Evolutionary conservation across 2,888 invertebrate species (phyloP).

Genomic region (Smittia aterrima): DNA sequence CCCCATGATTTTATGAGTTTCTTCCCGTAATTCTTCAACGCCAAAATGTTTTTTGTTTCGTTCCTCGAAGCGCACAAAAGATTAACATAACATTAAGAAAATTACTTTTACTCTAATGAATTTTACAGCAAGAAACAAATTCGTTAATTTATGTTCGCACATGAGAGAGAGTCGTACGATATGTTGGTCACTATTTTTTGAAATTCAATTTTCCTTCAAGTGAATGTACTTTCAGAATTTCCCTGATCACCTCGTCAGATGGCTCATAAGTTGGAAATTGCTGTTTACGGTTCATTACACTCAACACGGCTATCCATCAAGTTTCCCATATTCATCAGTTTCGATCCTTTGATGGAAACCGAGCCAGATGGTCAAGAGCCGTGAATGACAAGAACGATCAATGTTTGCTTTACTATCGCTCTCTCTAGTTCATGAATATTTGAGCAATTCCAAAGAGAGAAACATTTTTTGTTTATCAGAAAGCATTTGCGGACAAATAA

Average conservation of each 20-base stretch:
- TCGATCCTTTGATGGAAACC: neutral
- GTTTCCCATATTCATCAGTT: neutral
- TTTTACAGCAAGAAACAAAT: neutral
- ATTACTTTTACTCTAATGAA: neutral
- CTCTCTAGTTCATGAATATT: neutral
- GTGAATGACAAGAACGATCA: neutral
- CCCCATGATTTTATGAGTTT: neutral
- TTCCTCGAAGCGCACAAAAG: neutral
- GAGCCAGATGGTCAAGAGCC: neutral
- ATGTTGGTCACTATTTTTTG: neutral
- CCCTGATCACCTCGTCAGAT: neutral
- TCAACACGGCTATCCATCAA: neutral
- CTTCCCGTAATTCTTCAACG: neutral
- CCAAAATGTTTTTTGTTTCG: neutral
- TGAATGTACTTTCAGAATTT: too few relatives aligned
- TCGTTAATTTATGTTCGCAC: neutral
- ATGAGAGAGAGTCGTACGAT: too few relatives aligned
- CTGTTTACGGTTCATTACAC: neutral
- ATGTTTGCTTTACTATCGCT: neutral
- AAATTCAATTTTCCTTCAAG: too few relatives aligned
- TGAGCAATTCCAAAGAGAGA: neutral
- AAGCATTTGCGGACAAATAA: neutral
- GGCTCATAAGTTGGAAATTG: neutral
- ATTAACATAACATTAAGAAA: conserved; percentile 7
- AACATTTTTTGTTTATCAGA: neutral